Conservation (phyloP, 2,797 vertebrate species). For the Fratercula arctica region DNA sequence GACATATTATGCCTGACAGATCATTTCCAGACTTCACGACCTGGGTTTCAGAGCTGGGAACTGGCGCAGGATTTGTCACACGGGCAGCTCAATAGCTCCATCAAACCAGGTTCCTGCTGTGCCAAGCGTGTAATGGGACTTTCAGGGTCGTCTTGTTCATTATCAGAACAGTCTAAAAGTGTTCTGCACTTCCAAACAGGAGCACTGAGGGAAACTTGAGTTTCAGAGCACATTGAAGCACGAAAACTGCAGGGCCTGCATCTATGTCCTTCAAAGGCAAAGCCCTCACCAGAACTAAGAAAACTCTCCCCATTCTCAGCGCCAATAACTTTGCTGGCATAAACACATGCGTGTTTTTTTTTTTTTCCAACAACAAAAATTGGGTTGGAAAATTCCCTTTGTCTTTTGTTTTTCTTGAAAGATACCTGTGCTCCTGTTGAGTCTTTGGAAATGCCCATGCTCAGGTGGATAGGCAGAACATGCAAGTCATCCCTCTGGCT, state of each 20-base stretch:
- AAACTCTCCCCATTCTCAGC: background rate
- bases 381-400: background rate
- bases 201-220: background rate
- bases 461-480: background rate
- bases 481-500: background rate
- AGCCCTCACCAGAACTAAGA: background rate
- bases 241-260: background rate
- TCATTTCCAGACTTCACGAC: background rate
- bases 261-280: background rate
- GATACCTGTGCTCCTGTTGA: background rate
- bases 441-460: background rate
- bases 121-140: background rate
- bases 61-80: background rate
- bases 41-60: slow-evolving; percentile 2
- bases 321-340: background rate
- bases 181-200: background rate
- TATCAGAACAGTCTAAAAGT: background rate
- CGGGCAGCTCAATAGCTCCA: background rate
- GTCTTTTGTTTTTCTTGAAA: background rate
- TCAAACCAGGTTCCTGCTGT: background rate
- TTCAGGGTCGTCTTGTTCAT: background rate
- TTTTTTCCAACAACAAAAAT: background rate
- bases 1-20: background rate
- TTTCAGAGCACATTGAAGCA: background rate
- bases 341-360: background rate